Evolutionary conservation across 2,797 vertebrate species (phyloP), one percentile per base, ranked within the genome.

Genomic region (Semotilus atromaculatus): DNA sequence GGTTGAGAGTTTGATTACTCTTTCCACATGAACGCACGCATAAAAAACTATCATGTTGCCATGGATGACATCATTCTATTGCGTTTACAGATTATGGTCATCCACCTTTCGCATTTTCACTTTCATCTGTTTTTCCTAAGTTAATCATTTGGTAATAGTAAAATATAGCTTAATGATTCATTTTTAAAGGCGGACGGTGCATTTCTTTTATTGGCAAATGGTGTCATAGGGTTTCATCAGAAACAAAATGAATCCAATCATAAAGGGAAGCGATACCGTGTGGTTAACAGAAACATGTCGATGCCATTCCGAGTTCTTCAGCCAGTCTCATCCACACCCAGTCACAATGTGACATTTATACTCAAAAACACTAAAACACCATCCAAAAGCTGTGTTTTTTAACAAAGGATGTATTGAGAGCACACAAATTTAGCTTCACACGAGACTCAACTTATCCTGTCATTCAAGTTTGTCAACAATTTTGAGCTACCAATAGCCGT

Each of bases 1-100:
- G 92, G 92, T 74, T 89, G 88, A 80, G 92, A 93, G 92, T 95
- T 95, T 94, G 94, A 96, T 95, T 93, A 94, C 86, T 68, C 48
- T 83, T 77, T 78, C 67, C 89, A 90, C 83, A 86, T 81, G 51
- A 67, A 66, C 40, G 19, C 58, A 29, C n/a, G 26, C 79, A 66
- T 83, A 55, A 29, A 58, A 70, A 81, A 70, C 73, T 58, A 76
- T 85, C 60, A 85, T 82, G 62, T 88, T 87, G 55, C 67, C n/a
- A 21, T 31, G 74, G 36, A 78, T 87, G 80, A 81, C 86, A 88
- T 87, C 71, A 88, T 80, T 82, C 21, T 13, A 62, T 60, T 36
- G 19, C 7, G 10, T 55, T 48, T 43, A 53, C 64, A 45, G 34
- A 83, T 83, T 26, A 60, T 48, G 21, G 40, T 79, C 48, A 48